These are phyloP conservation scores for Darevskia mixta DNA, from an alignment of 2,797 vertebrate species.

Conservation along the genomic window DNA sequence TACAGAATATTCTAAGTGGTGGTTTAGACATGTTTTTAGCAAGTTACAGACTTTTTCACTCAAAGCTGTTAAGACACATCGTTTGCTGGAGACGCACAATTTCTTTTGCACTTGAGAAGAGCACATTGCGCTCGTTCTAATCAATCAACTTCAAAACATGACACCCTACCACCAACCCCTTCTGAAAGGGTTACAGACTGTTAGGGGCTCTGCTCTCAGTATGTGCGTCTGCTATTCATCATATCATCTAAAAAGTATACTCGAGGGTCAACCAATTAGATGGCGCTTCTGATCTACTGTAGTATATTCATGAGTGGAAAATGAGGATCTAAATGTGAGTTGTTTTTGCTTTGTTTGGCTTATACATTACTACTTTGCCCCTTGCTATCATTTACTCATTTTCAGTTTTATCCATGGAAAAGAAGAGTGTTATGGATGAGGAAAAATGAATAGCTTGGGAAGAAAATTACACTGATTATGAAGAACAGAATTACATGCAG, in stretches of 20 bases:
- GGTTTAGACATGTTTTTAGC: background rate
- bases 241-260: background rate
- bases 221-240: background rate
- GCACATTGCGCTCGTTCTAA: background rate
- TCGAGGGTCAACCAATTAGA: background rate
- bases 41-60: slow-evolving; percentile 2
- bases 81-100: background rate
- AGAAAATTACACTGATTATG: slow-evolving; percentile 19
- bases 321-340: background rate
- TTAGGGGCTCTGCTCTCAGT: background rate
- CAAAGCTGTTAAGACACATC: background rate
- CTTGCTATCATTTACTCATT: background rate
- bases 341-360: background rate
- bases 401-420: background rate
- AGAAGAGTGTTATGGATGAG: background rate
- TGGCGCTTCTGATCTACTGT: background rate
- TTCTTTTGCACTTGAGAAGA: background rate
- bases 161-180: background rate
- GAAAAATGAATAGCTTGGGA: background rate
- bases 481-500: slow-evolving; percentile 20
- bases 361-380: background rate
- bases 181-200: slow-evolving; percentile 24
- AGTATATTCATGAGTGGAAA: background rate
- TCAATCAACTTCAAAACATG: slow-evolving; percentile 33
- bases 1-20: background rate